Base-by-base conservation (phyloP, 1,140 invertebrate species). In the Adoxophyes honmai region DNA sequence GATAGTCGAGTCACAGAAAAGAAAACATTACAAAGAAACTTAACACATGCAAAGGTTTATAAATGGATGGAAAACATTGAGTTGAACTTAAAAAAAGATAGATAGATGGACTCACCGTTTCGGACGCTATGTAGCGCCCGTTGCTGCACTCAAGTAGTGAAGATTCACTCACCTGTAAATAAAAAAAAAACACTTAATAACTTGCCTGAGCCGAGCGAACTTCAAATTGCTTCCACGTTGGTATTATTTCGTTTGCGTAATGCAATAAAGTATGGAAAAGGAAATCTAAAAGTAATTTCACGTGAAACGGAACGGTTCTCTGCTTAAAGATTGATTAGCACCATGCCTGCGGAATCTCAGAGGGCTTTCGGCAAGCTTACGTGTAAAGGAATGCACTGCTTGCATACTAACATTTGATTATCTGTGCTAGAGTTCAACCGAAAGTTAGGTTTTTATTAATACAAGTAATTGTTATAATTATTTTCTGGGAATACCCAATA, bases 131-230 rank as follows among this genome's bases (percentile, higher is more conserved):
- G 82, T 81, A 88, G 71, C 85, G 85, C 71, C 81, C 85, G 80
- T 80, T 84, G 82, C 82, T 83, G 85, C 85, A 88, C 82, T 88
- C 85, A 74, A 88, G 82, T 86, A 88, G 85, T 86, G 82, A 86
- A 86, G 82, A 81, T 83, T 86, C 82, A 88, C 85, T 88, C 85
- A 88, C 85, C 85, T 88, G 81, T 7, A 76, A 87, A 70, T 44
- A 76, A 76, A 44, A 62, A 67, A 67, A 72, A 53, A 55, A 57
- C 14, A 14, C 36, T 59, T 42, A 59, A 39, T 55, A 37, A 57
- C 13, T 48, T 13, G 42, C 21, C 42, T 28, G 42, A 28, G 21
- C 21, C 15, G 16, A 48, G 42, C 28, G 42, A 48, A 28, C 6
- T 48, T 48, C 42, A 16, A 48, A 48, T 48, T 21, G 42, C 42